Percentiles rank a stretch among this genome's conserved stretches.
Conservation (phyloP, 2,113 vertebrate genomes). For the Toxotes jaculatrix region DNA sequence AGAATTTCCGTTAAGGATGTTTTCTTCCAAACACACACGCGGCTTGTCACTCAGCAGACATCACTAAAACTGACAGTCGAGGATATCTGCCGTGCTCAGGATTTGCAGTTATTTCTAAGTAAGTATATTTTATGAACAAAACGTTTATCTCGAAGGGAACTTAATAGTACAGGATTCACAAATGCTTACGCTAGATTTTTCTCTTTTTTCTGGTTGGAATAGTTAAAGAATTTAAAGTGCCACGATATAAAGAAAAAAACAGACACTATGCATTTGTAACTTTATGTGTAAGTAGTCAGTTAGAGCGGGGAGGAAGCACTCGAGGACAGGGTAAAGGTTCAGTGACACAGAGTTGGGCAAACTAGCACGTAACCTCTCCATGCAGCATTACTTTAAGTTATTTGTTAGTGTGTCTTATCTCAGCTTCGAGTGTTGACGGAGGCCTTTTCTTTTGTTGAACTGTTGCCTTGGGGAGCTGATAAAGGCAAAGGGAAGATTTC, state of each 20-base stretch:
- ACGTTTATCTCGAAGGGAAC: background rate
- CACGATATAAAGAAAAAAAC: background rate
- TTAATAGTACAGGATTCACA: background rate
- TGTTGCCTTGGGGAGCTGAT: slow-evolving; percentile 28
- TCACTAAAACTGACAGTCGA: slow-evolving; percentile 6
- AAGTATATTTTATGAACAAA: background rate
- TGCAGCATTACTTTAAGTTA: slow-evolving; percentile 31
- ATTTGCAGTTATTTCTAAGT: background rate
- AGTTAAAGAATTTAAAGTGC: background rate
- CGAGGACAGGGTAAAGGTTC: background rate
- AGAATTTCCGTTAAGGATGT: slow-evolving; percentile 68
- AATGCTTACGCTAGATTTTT: background rate
- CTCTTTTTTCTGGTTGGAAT: background rate
- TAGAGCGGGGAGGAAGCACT: background rate
- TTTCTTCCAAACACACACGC: slow-evolving; percentile 63
- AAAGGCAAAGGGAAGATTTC: slow-evolving; percentile 25
- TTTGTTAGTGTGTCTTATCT: slow-evolving; percentile 56
- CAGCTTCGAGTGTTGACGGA: slow-evolving; percentile 28
- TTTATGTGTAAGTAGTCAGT: background rate
- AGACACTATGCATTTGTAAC: too few species aligned
- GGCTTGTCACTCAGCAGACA: slow-evolving; percentile 41
- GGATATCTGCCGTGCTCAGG: too few species aligned
- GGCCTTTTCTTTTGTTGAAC: slow-evolving; percentile 51
- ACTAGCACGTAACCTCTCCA: slow-evolving; percentile 40
- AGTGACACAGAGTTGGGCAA: slow-evolving; percentile 3